These are phyloP conservation scores for Standfussiana lucernea DNA, from an alignment of 2,888 invertebrate species.

Conservation along the genomic window DNA sequence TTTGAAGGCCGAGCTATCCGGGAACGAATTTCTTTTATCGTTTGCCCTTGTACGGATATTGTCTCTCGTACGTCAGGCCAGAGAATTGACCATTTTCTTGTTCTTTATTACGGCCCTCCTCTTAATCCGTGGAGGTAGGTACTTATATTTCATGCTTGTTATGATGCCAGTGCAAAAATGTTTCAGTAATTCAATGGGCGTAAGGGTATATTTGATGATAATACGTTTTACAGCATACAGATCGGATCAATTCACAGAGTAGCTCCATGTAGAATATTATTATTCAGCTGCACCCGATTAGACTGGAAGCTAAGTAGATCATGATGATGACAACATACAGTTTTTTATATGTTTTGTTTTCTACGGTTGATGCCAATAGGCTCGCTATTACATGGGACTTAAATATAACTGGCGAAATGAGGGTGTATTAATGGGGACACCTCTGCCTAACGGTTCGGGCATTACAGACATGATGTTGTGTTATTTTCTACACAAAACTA, in stretches of 20 bases:
- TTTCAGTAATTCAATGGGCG: not conserved
- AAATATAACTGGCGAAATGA: too few species aligned
- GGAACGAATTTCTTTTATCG: slow-evolving; percentile 41
- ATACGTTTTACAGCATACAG: too few species aligned
- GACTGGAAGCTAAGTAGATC: not conserved
- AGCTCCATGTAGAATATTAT: not conserved
- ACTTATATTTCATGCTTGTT: slow-evolving; percentile 11
- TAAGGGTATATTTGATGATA: not conserved
- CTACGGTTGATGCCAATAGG: too few species aligned
- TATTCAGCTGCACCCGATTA: not conserved
- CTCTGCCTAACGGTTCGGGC: too few species aligned
- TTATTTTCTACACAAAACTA: not conserved
- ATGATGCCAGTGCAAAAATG: not conserved
- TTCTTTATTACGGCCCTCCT: slow-evolving; percentile 26
- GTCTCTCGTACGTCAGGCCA: slow-evolving; percentile 36
- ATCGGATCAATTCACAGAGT: not conserved
- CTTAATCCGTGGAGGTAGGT: not conserved
- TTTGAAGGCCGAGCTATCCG: slow-evolving; percentile 41
- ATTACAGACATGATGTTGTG: too few species aligned
- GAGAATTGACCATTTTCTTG: slow-evolving; percentile 42
- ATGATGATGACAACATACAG: not conserved
- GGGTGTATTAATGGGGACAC: too few species aligned
- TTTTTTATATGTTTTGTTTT: too few species aligned
- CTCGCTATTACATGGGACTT: too few species aligned
- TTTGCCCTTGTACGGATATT: slow-evolving; percentile 50